Evolutionary conservation across 2,113 vertebrate species (phyloP).

Genomic region (Orycteropus afer): DNA sequence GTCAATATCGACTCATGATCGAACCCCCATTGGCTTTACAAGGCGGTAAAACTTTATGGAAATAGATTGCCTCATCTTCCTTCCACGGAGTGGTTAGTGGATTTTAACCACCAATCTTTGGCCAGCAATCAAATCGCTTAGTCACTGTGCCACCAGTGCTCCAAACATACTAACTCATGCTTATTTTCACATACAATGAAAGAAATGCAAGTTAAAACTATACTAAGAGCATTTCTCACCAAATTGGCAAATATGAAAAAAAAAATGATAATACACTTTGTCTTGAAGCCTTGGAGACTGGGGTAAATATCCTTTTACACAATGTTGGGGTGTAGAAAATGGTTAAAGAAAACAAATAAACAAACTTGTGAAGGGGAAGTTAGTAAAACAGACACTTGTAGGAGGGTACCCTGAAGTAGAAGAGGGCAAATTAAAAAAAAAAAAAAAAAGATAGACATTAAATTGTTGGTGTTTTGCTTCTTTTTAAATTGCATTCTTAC

Average conservation of each 20-base stretch:
- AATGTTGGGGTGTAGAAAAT: not conserved
- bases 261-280: not conserved
- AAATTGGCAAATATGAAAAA: not conserved
- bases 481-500: not conserved
- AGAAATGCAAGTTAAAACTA: not conserved
- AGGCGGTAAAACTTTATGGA: no score
- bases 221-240: not conserved
- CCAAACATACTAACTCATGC: not conserved
- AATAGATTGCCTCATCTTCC: no score
- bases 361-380: not conserved
- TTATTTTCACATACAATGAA: not conserved
- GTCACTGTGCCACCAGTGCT: no score
- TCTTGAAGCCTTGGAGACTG: not conserved
- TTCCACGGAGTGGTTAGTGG: no score
- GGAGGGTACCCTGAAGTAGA: not conserved
- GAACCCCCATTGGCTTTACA: no score
- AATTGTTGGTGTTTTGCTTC: not conserved
- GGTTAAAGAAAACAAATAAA: not conserved
- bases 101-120: no score
- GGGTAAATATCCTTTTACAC: not conserved
- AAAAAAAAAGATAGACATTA: not conserved
- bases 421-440: no score
- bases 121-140: no score
- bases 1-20: no score
- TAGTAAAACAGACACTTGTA: conserved; percentile 1